These are phyloP conservation scores for Poecilobothrus nobilitatus DNA, from an alignment of 2,888 invertebrate genomes.

Conservation along the genomic window DNA sequence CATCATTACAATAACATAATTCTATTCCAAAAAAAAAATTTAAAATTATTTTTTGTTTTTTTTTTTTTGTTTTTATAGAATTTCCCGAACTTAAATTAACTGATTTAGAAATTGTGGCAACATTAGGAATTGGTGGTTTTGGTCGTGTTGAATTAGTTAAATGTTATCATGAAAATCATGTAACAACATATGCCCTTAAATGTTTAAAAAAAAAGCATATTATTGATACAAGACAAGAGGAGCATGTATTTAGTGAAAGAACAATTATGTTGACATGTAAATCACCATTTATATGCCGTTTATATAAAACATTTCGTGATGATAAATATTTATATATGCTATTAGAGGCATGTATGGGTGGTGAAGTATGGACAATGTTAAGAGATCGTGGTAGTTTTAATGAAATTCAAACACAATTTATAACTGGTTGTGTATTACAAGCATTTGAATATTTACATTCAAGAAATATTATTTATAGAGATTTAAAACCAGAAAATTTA, in stretches of 20 bases:
- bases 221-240: slow-evolving; percentile 80
- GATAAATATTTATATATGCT: slow-evolving; percentile 87
- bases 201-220: slow-evolving; percentile 84
- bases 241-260: slow-evolving; percentile 82
- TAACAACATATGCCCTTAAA: slow-evolving; percentile 69
- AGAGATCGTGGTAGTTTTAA: slow-evolving; percentile 77
- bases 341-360: slow-evolving; percentile 89
- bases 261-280: slow-evolving; percentile 67
- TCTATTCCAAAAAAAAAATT: no score
- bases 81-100: slow-evolving; percentile 61
- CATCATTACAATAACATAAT: no score
- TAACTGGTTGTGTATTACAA: slow-evolving; percentile 85
- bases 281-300: slow-evolving; percentile 49
- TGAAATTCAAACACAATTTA: slow-evolving; percentile 75
- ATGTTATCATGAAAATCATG: slow-evolving; percentile 46
- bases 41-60: no score
- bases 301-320: slow-evolving; percentile 85
- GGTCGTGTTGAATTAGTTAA: slow-evolving; percentile 77
- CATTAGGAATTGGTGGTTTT: slow-evolving; percentile 88
- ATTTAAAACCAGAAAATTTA: slow-evolving; percentile 91
- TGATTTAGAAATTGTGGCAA: slow-evolving; percentile 73
- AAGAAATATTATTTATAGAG: slow-evolving; percentile 75
- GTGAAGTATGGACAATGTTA: slow-evolving; percentile 88
- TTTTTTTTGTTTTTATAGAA: slow-evolving; percentile 41
- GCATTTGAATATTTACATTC: slow-evolving; percentile 86